Evolutionary conservation across 2,113 vertebrate genomes (phyloP), one percentile per base, ranked within the genome.

Genomic region (Erythrocercus mccallii): DNA sequence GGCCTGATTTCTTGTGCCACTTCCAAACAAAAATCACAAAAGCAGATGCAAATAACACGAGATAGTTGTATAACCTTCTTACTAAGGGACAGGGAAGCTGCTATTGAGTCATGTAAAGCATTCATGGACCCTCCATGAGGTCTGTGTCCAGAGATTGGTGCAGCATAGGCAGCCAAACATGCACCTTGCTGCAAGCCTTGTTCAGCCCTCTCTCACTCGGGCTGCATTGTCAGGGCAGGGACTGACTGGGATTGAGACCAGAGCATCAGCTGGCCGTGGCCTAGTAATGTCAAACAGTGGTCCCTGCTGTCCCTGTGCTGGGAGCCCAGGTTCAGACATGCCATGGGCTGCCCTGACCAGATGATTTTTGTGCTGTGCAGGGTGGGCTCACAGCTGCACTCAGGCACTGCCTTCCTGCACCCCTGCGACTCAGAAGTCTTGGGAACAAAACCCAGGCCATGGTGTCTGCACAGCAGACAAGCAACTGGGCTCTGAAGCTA

Each of bases 351-450:
- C n/a, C 25, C 0, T 0, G 22, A 51, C 23, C 68, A 33, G 6
- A 3, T 0, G 2, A 8, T 16, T 69, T 76, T 45, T 77, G 1
- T 16, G 44, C 31, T 18, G 30, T 5, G 1, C 4, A 4, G 37
- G 31, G 15, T 0, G 0, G 21, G 38, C 61, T 76, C 4, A 0
- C 0, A 0, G 35, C 44, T 72, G 48, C 62, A 44, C 27, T 71
- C 13, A 5, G 33, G 28, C 70, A 7, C 33, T 66, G 25, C 38
- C 58, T 51, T 64, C 70, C 33, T 31, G 21, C 38, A 22, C 14
- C 20, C 8, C 72, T 60, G 7, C 0, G 0, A 33, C 16, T 73
- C 40, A 18, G 25, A 66, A 58, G 15, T 38, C 40, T 47, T 89
- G 37, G 53, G 40, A 57, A 20, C 21, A 89, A 92, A 81, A 45